These are phyloP conservation scores for Nanorana parkeri DNA, from an alignment of 2,113 vertebrate genomes.

Conservation along the genomic window DNA sequence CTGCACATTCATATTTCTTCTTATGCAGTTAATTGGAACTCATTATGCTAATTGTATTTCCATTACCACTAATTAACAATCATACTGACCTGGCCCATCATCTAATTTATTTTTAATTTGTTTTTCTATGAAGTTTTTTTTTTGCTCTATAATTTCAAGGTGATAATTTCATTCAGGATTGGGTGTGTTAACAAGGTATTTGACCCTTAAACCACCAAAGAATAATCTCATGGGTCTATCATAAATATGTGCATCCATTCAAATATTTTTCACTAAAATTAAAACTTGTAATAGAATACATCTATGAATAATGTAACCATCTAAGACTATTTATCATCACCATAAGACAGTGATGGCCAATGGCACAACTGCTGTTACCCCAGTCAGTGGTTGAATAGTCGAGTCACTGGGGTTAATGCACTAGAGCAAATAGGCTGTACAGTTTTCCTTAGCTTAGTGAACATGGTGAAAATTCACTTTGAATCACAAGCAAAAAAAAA, in stretches of 20 bases:
- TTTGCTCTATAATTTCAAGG: constrained; percentile 78
- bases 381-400: too few relatives aligned
- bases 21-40: constrained; percentile 80
- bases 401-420: too few relatives aligned
- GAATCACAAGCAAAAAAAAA: too few relatives aligned
- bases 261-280: too few relatives aligned
- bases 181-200: background rate
- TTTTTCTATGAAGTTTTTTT: constrained; percentile 80
- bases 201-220: background rate
- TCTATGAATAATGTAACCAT: too few relatives aligned
- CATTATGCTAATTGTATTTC: constrained; percentile 88
- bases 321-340: too few relatives aligned
- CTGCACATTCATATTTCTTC: constrained; percentile 82
- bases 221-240: background rate
- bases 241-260: background rate
- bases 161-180: constrained; percentile 79
- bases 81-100: constrained; percentile 85
- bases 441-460: too few relatives aligned
- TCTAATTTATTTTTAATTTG: constrained; percentile 90
- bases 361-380: too few relatives aligned
- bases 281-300: too few relatives aligned
- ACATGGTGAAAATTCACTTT: too few relatives aligned
- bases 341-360: too few relatives aligned
- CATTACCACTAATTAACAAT: constrained; percentile 89
- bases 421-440: too few relatives aligned